These are phyloP conservation scores for Gymnocheta viridis DNA, from an alignment of 2,888 invertebrate species.

Conservation along the genomic window DNA sequence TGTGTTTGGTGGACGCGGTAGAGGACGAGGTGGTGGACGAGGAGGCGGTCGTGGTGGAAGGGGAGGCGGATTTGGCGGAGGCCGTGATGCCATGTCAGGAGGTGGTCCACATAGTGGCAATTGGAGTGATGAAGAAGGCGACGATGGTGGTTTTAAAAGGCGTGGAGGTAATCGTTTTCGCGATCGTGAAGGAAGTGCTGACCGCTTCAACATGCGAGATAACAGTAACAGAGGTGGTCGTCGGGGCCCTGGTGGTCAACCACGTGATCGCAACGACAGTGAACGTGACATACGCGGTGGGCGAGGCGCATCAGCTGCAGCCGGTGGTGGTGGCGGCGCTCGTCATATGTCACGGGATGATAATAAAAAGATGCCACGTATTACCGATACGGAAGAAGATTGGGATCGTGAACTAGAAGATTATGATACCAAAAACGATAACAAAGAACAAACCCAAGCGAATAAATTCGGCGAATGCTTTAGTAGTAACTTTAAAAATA, in stretches of 20 bases:
- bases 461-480: not conserved
- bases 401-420: slow-evolving; percentile 80
- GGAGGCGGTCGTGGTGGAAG: slow-evolving; percentile 72
- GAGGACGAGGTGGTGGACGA: slow-evolving; percentile 69
- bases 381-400: slow-evolving; percentile 80
- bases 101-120: slow-evolving; percentile 71
- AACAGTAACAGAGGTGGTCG: slow-evolving; percentile 72
- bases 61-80: slow-evolving; percentile 69
- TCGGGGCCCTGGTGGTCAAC: slow-evolving; percentile 56
- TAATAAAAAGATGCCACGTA: slow-evolving; percentile 19
- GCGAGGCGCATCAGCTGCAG: slow-evolving; percentile 71
- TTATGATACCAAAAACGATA: slow-evolving; percentile 75
- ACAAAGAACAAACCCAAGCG: slow-evolving; percentile 52
- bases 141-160: slow-evolving; percentile 75
- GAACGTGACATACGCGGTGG: slow-evolving; percentile 68
- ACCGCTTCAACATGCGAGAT: slow-evolving; percentile 72
- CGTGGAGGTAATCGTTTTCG: slow-evolving; percentile 76
- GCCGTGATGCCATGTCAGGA: slow-evolving; percentile 71
- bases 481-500: not conserved
- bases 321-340: slow-evolving; percentile 69
- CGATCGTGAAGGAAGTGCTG: slow-evolving; percentile 75
- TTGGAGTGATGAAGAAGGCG: slow-evolving; percentile 80
- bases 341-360: slow-evolving; percentile 45
- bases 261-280: slow-evolving; percentile 64
- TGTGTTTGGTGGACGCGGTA: slow-evolving; percentile 67